Conservation (phyloP, 2,113 vertebrate species). For the Tretioscincus oriximinensis region DNA sequence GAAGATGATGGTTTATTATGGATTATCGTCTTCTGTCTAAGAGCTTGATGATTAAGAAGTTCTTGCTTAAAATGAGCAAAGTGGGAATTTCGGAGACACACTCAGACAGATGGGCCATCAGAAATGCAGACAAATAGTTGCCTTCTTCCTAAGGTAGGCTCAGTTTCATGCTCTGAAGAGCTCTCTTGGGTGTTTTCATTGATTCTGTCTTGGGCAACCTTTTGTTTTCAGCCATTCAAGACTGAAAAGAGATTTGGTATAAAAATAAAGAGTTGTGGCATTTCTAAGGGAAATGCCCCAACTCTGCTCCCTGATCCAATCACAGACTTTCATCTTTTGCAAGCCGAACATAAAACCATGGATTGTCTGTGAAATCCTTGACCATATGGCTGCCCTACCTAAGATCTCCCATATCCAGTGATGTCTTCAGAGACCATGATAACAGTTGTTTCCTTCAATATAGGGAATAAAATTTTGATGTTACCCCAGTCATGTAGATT, state of each 20-base stretch:
- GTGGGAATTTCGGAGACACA: neutral
- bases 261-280: neutral
- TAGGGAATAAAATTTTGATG: too few relatives aligned
- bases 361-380: too few relatives aligned
- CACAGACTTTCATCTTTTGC: too few relatives aligned
- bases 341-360: too few relatives aligned
- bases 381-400: neutral
- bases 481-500: too few relatives aligned
- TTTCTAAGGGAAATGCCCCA: neutral
- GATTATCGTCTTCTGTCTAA: neutral
- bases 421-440: too few relatives aligned
- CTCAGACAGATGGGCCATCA: conserved; percentile 6
- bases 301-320: neutral
- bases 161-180: neutral
- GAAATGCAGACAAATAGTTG: conserved; percentile 2
- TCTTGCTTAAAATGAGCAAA: conserved; percentile 1
- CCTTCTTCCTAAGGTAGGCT: neutral
- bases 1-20: conserved; percentile 11
- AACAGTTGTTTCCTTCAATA: too few relatives aligned
- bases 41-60: neutral
- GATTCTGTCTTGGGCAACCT: neutral
- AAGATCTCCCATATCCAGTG: neutral
- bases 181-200: neutral
- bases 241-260: neutral
- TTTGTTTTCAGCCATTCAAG: neutral